phyloP scores from a whole-genome alignment of 2,888 invertebrate species.

The Leptinotarsa rubiginosa region DNA sequence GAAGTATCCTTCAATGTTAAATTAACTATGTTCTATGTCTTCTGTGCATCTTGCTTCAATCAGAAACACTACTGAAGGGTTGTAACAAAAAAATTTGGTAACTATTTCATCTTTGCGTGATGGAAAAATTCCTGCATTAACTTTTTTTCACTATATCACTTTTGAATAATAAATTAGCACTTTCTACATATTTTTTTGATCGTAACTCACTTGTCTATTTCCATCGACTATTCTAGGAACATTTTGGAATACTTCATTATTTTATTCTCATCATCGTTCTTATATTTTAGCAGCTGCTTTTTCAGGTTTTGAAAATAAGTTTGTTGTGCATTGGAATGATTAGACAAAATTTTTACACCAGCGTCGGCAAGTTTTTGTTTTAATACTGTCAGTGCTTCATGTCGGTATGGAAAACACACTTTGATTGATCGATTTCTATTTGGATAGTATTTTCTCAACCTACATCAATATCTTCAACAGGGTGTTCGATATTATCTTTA shows the following conservation, averaged over 20 bases:
- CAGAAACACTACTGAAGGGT: conserved; percentile 22
- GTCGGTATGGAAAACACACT: not conserved
- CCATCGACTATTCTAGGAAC: conserved; percentile 20
- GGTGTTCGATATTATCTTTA: conserved; percentile 2
- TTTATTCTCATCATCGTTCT: conserved; percentile 17
- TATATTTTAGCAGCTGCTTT: conserved; percentile 17
- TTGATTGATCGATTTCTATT: too few relatives aligned
- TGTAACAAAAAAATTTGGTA: conserved; percentile 22
- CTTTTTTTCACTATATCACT: not conserved
- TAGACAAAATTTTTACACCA: conserved; percentile 9
- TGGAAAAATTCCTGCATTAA: not conserved
- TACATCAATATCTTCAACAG: not conserved
- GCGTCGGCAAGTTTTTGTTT: conserved; percentile 14
- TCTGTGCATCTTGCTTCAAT: conserved; percentile 19
- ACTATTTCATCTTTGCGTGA: conserved; percentile 19
- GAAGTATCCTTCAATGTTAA: conserved; percentile 18
- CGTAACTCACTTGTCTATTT: conserved; percentile 17
- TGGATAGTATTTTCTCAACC: too few relatives aligned
- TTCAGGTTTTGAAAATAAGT: conserved; percentile 10
- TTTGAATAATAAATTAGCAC: conserved; percentile 6
- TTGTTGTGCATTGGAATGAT: conserved; percentile 17
- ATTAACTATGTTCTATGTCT: conserved; percentile 22
- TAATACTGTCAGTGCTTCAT: conserved; percentile 22
- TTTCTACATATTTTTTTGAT: conserved; percentile 19
- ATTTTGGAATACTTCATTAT: not conserved